Base-by-base conservation (phyloP, 2,888 invertebrate genomes). In the Leucoptera coffeella region DNA sequence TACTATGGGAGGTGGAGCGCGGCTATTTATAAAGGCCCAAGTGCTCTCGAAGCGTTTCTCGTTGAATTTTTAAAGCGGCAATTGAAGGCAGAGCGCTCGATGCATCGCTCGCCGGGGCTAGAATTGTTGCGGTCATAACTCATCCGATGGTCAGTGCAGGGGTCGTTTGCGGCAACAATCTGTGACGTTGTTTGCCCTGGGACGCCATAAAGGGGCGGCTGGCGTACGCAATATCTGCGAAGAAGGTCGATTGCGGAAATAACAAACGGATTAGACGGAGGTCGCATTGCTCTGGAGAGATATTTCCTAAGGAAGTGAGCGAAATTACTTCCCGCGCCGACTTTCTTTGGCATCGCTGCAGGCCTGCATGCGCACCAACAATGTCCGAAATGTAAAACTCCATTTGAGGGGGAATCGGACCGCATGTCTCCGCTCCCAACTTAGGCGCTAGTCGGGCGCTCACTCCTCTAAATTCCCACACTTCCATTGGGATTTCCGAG, bases 221-320 rank as follows among this genome's bases (percentile, higher is more conserved):
- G n/a, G n/a, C n/a, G n/a, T n/a, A n/a, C n/a, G n/a, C n/a, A n/a
- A n/a, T n/a, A n/a, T n/a, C n/a, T n/a, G 17, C 6, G 17, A 17
- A 9, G 17, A 7, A 17, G 52, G 53, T 51, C 50, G 53, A 59
- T 58, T 51, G 51, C 55, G 67, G 65, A 65, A 64, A 65, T 65
- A 59, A 62, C 59, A 50, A 50, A 54, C 47, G 56, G 65, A 61
- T 64, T 65, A 62, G 61, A 57, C 51, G 55, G 54, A 62, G 48
- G 54, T 49, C 47, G 50, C 43, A 44, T 45, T 47, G 46, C 45
- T 45, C 45, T 45, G 42, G 50, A 55, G 52, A 55, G 50, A 56
- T 59, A 55, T 61, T 58, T 65, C 64, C 64, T 60, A 38, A 56
- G 65, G 65, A 64, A 58, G 45, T 36, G 37, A 40, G 42, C 38